phyloP scores from a whole-genome alignment of 2,888 invertebrate genomes.

The Eulithis testata region DNA sequence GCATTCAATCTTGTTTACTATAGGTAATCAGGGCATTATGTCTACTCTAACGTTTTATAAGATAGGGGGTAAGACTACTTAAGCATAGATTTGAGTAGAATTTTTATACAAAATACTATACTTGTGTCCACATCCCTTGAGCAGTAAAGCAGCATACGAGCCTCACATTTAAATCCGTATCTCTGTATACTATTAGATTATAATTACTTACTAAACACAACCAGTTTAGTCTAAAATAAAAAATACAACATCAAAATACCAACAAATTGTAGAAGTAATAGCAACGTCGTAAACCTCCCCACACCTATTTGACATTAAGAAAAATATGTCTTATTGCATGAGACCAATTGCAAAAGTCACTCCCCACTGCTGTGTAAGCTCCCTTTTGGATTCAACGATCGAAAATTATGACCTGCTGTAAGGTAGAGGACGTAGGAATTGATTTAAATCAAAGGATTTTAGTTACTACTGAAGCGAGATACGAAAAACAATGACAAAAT shows the following conservation, averaged over 20 bases:
- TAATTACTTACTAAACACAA: background rate
- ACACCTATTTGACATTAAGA: constrained; percentile 58
- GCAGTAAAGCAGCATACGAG: too few relatives aligned
- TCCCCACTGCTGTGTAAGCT: constrained; percentile 56
- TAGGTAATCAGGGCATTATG: too few relatives aligned
- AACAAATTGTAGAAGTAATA: constrained; percentile 33
- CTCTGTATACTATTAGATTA: too few relatives aligned
- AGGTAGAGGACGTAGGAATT: constrained; percentile 42
- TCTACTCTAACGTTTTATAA: too few relatives aligned
- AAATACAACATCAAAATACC: constrained; percentile 31
- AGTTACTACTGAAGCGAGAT: too few relatives aligned
- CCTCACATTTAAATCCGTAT: too few relatives aligned
- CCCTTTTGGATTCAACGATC: constrained; percentile 62
- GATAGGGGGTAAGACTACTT: too few relatives aligned
- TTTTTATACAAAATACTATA: too few relatives aligned
- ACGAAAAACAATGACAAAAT: too few relatives aligned
- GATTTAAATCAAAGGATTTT: background rate
- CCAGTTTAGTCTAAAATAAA: background rate
- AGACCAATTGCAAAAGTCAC: constrained; percentile 64
- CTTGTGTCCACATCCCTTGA: too few relatives aligned
- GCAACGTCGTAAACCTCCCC: constrained; percentile 54
- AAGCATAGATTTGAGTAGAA: too few relatives aligned
- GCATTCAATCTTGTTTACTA: too few relatives aligned
- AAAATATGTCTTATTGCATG: constrained; percentile 69
- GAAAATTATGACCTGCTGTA: constrained; percentile 65